phyloP scores from a whole-genome alignment of 2,888 invertebrate genomes.

The Yponomeuta cagnagella region DNA sequence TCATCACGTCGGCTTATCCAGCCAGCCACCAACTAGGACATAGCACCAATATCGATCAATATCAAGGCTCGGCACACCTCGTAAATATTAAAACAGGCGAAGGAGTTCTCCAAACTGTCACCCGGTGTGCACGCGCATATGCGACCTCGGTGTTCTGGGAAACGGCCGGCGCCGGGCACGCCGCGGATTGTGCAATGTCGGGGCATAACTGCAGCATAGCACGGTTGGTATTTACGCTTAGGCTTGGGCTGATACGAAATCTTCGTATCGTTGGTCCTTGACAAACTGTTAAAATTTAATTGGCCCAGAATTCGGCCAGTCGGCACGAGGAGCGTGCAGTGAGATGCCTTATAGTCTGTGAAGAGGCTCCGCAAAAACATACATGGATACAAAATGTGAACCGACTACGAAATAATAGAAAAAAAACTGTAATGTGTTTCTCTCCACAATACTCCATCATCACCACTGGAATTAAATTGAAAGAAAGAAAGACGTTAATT shows the following conservation, averaged over 20 bases:
- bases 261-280: too few species aligned
- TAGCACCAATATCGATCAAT: neutral
- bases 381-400: too few species aligned
- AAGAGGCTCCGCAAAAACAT: too few species aligned
- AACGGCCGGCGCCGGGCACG: constrained; percentile 21
- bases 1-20: neutral
- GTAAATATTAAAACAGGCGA: neutral
- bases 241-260: neutral
- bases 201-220: constrained; percentile 18
- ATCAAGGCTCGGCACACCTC: neutral
- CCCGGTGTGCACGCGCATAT: neutral
- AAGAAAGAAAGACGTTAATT: too few species aligned
- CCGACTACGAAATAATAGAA: too few species aligned
- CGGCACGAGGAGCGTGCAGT: too few species aligned
- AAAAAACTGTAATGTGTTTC: too few species aligned
- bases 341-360: too few species aligned
- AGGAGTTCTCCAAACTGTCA: neutral
- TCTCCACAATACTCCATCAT: too few species aligned
- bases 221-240: neutral
- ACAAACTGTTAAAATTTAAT: too few species aligned
- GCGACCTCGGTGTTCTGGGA: constrained; percentile 31
- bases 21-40: neutral
- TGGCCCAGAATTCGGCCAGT: too few species aligned
- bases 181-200: constrained; percentile 22
- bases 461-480: too few species aligned